phyloP scores from a whole-genome alignment of 2,113 vertebrate genomes.

The Anthoscopus minutus region DNA sequence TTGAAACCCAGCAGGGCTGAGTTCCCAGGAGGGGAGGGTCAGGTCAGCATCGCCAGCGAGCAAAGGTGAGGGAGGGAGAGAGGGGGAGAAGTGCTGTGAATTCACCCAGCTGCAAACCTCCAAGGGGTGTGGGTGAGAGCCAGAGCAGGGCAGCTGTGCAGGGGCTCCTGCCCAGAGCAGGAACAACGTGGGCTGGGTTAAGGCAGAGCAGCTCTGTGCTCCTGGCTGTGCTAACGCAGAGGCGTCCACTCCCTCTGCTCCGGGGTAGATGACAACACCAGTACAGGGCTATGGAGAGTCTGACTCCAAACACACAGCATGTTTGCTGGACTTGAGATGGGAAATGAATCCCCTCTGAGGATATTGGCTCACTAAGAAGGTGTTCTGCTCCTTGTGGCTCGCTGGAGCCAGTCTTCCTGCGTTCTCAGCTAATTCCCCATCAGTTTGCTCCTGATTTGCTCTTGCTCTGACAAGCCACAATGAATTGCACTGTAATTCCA shows the following conservation, averaged over 20 bases:
- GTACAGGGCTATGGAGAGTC: neutral
- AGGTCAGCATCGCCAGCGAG: fast-evolving
- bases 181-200: neutral
- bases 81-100: neutral
- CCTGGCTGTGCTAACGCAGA: neutral
- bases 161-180: neutral
- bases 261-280: neutral
- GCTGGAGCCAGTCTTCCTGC: slow-evolving; percentile 55
- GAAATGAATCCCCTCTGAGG: neutral
- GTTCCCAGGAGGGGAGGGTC: neutral
- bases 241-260: neutral
- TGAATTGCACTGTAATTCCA: slow-evolving; percentile 55
- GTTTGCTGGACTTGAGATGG: neutral
- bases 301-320: neutral
- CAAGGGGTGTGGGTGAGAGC: neutral
- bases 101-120: neutral
- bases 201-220: neutral
- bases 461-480: slow-evolving; percentile 46
- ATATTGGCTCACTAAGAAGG: slow-evolving; percentile 31
- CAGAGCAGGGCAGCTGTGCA: neutral
- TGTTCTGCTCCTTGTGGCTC: slow-evolving; percentile 35
- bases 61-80: neutral
- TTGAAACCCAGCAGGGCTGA: neutral
- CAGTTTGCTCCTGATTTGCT: slow-evolving; percentile 54
- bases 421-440: slow-evolving; percentile 60